A percentile compares a stretch with the other conserved stretches of the same genome.
These are phyloP conservation scores for Panagrolaimus sp. DNA, from an alignment of 1,140 invertebrate genomes.

Conservation along the genomic window DNA sequence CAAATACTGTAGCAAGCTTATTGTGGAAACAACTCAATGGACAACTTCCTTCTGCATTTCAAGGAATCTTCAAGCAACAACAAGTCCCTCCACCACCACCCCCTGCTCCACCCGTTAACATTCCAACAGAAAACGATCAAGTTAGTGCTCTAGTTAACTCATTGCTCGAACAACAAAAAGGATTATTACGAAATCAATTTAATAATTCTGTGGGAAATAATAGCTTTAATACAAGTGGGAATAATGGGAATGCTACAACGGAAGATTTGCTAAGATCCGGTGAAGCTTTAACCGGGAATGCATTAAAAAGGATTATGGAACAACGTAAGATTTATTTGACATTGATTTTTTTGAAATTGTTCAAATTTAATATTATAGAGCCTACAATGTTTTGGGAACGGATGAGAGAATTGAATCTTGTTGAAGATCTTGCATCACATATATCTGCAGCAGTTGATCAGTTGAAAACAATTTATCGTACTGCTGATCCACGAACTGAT, in stretches of 20 bases:
- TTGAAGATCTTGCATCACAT: constrained; percentile 42
- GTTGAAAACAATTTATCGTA: constrained; percentile 32
- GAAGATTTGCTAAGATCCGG: not conserved
- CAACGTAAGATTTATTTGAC: constrained; percentile 15
- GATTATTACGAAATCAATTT: constrained; percentile 6
- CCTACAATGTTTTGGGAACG: constrained; percentile 35
- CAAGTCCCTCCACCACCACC: not conserved
- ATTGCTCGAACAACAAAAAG: constrained; percentile 35
- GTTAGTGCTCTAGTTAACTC: constrained; percentile 27
- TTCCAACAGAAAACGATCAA: not conserved
- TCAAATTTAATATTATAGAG: constrained; percentile 30
- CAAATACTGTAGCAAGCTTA: not conserved
- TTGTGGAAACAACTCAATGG: constrained; percentile 14
- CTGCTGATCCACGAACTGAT: constrained; percentile 28
- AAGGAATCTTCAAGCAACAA: constrained; percentile 8
- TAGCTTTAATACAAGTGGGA: not conserved
- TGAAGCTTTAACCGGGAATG: not conserved
- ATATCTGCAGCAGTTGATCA: constrained; percentile 30
- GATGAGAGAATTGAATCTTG: constrained; percentile 38
- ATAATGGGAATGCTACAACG: not conserved
- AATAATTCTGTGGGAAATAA: not conserved
- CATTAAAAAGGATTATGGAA: constrained; percentile 21
- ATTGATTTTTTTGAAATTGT: not conserved
- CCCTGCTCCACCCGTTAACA: not conserved
- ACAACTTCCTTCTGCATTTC: not conserved